Percentiles rank a stretch among this genome's conserved stretches.
These are phyloP conservation scores for Acanthiza pusilla DNA, from an alignment of 2,797 vertebrate species.

Conservation along the genomic window DNA sequence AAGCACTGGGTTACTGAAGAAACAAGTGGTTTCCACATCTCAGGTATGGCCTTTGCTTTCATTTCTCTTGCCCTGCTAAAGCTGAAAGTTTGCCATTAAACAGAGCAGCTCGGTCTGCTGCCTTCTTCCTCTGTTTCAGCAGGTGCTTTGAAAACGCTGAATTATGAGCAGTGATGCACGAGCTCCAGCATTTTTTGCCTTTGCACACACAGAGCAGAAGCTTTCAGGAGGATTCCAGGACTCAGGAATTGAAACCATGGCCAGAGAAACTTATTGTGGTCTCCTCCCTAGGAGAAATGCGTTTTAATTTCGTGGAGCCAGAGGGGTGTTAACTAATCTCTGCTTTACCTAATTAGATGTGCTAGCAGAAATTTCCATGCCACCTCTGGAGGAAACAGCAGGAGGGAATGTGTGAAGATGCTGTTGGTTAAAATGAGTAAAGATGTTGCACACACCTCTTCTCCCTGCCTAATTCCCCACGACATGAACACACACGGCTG, in stretches of 20 bases:
- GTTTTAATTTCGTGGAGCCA: neutral
- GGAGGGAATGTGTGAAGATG: neutral
- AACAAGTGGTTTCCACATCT: neutral
- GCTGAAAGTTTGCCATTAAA: neutral
- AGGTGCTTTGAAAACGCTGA: neutral
- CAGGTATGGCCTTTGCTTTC: neutral
- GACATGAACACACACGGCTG: neutral
- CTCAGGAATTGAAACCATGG: neutral
- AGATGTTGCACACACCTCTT: neutral
- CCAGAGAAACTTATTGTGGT: neutral
- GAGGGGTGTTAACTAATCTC: neutral
- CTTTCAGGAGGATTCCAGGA: neutral
- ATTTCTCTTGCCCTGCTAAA: neutral
- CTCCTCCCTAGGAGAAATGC: neutral
- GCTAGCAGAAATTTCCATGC: neutral
- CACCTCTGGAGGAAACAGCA: neutral
- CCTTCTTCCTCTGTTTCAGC: neutral
- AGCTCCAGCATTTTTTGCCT: neutral
- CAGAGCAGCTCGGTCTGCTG: neutral
- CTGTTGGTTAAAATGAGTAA: neutral
- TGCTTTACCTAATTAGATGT: constrained; percentile 2
- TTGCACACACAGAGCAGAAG: neutral
- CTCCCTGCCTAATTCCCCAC: constrained; percentile 1
- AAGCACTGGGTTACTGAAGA: neutral
- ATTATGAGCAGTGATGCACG: neutral